Percentiles rank a stretch among this genome's conserved stretches.
phyloP scores from a whole-genome alignment of 2,113 vertebrate species.

The Epinephelus cyanopodus region DNA sequence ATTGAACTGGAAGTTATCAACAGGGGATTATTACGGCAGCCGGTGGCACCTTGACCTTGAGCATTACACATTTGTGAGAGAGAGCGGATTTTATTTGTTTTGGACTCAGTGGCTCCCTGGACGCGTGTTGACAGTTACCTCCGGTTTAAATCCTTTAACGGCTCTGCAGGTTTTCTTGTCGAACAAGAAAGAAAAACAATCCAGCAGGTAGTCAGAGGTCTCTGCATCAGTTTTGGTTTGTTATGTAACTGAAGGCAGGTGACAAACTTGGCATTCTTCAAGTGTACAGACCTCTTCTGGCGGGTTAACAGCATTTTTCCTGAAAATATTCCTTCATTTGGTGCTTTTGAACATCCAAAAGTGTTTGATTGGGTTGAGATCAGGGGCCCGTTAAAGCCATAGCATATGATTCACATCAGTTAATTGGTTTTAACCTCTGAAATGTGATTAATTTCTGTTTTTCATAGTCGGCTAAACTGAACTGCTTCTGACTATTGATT shows the following conservation, averaged over 20 bases:
- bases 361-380: neutral
- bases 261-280: neutral
- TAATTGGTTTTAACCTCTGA: too few species aligned
- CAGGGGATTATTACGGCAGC: conserved; percentile 58
- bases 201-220: neutral
- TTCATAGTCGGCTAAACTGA: neutral
- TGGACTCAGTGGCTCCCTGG: conserved; percentile 32
- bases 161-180: conserved; percentile 8
- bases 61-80: conserved; percentile 18
- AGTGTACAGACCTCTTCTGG: neutral
- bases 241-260: conserved; percentile 5
- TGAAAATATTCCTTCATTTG: neutral
- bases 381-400: neutral
- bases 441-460: too few species aligned
- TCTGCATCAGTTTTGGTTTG: neutral
- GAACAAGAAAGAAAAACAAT: neutral
- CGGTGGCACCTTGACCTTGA: conserved; percentile 51
- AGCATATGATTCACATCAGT: neutral
- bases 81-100: conserved; percentile 62
- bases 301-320: neutral
- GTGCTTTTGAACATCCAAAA: neutral
- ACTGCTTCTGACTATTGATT: neutral
- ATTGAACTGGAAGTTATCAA: conserved; percentile 69
- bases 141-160: conserved; percentile 15
- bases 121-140: conserved; percentile 38